These are phyloP conservation scores for Melitaea cinxia DNA, from an alignment of 1,140 invertebrate species.

Conservation along the genomic window DNA sequence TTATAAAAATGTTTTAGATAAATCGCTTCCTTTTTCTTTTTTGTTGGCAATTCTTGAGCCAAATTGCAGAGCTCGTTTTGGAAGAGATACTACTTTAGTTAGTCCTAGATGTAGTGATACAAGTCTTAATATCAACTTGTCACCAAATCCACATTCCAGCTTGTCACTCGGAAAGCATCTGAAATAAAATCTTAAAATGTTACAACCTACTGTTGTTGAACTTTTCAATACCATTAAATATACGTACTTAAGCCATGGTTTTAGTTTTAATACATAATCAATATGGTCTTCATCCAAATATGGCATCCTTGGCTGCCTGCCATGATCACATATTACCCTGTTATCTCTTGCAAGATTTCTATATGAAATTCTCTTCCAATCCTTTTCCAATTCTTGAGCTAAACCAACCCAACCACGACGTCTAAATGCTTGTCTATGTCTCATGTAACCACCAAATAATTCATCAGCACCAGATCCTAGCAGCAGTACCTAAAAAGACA, in stretches of 20 bases:
- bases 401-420: slow-evolving; percentile 86
- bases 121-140: slow-evolving; percentile 95
- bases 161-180: slow-evolving; percentile 85
- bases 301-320: slow-evolving; percentile 91
- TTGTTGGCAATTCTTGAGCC: slow-evolving; percentile 97
- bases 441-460: slow-evolving; percentile 96
- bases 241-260: slow-evolving; percentile 89
- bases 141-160: slow-evolving; percentile 91
- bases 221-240: neutral
- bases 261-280: slow-evolving; percentile 82
- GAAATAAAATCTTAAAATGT: slow-evolving; percentile 40
- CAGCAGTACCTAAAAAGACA: slow-evolving; percentile 86
- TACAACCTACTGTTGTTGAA: neutral
- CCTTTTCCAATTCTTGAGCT: slow-evolving; percentile 86
- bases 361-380: slow-evolving; percentile 92
- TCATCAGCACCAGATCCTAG: slow-evolving; percentile 98
- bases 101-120: slow-evolving; percentile 89
- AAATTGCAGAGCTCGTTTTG: slow-evolving; percentile 98
- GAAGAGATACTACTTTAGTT: slow-evolving; percentile 84
- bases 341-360: slow-evolving; percentile 98
- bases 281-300: slow-evolving; percentile 96
- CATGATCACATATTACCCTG: slow-evolving; percentile 90
- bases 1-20: slow-evolving; percentile 81
- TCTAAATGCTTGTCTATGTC: slow-evolving; percentile 90
- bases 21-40: slow-evolving; percentile 93